A percentile compares a stretch with the other conserved stretches of the same genome.
phyloP scores from a whole-genome alignment of 2,113 vertebrate species.

The Anser cygnoides region DNA sequence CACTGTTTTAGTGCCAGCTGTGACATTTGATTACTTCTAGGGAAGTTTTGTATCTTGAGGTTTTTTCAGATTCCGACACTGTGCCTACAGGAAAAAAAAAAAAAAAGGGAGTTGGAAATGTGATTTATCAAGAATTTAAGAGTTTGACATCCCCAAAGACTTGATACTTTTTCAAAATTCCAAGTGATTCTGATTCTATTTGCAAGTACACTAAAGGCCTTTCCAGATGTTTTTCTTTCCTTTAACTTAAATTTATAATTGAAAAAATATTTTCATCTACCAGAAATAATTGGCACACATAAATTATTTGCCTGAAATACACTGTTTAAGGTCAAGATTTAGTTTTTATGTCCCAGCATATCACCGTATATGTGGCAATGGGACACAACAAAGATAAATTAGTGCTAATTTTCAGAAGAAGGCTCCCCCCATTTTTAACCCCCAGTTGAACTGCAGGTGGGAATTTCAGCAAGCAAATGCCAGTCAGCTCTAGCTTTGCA shows the following conservation, averaged over 20 bases:
- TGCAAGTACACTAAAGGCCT: background rate
- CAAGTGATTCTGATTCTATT: background rate
- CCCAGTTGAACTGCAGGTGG: background rate
- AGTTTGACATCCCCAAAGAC: background rate
- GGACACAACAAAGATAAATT: background rate
- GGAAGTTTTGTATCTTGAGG: background rate
- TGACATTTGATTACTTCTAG: background rate
- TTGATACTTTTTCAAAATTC: background rate
- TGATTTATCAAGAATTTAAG: background rate
- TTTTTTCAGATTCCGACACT: background rate
- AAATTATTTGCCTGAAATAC: background rate
- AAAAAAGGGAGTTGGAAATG: background rate
- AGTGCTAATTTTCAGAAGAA: background rate
- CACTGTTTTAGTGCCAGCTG: background rate
- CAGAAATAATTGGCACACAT: background rate
- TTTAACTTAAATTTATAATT: background rate
- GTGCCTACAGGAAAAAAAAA: rapidly evolving
- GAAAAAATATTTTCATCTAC: background rate
- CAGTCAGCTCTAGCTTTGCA: background rate
- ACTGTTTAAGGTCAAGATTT: background rate
- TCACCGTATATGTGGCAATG: rapidly evolving
- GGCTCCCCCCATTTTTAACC: background rate
- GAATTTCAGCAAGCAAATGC: background rate
- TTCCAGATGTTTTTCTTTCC: background rate
- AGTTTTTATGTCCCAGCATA: background rate